Percentiles rank a stretch among this genome's conserved stretches.
Evolutionary conservation across 2,888 invertebrate species (phyloP).

Genomic region (Quadriops clusia): DNA sequence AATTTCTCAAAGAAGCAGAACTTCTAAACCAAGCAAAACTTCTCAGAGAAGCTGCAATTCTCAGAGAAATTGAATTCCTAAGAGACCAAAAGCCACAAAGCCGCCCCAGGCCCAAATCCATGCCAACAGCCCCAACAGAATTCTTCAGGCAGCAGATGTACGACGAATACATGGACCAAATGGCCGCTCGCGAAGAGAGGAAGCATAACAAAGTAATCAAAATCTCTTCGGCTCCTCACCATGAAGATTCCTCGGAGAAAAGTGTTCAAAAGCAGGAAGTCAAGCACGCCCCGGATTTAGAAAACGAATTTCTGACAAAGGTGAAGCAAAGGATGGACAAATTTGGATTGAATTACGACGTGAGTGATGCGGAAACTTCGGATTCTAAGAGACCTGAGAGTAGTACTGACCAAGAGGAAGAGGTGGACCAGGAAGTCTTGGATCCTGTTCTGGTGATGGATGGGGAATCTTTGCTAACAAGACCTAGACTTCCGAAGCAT

Average conservation of each 20-base stretch:
- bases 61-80: too few relatives aligned
- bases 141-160: conserved; percentile 71
- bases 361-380: conserved; percentile 40
- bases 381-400: conserved; percentile 25
- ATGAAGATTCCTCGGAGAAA: conserved; percentile 19
- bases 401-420: conserved; percentile 20
- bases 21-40: too few relatives aligned
- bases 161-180: conserved; percentile 68
- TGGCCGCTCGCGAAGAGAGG: conserved; percentile 65
- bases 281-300: conserved; percentile 44
- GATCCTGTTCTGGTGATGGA: conserved; percentile 48
- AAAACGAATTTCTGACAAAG: conserved; percentile 65
- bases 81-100: too few relatives aligned
- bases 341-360: conserved; percentile 54
- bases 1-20: too few relatives aligned
- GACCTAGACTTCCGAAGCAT: conserved; percentile 59
- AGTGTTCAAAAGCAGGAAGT: conserved; percentile 21
- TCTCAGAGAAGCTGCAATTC: too few relatives aligned
- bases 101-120: too few relatives aligned
- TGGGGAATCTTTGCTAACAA: conserved; percentile 49
- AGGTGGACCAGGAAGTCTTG: conserved; percentile 22
- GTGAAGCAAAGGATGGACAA: conserved; percentile 62
- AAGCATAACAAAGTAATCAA: conserved; percentile 71
- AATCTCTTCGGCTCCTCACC: conserved; percentile 49
- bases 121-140: conserved; percentile 47